These are phyloP conservation scores for Hippasteria phrygiana DNA, from an alignment of 53 echinoderm and acorn worm species.

Conservation along the genomic window DNA sequence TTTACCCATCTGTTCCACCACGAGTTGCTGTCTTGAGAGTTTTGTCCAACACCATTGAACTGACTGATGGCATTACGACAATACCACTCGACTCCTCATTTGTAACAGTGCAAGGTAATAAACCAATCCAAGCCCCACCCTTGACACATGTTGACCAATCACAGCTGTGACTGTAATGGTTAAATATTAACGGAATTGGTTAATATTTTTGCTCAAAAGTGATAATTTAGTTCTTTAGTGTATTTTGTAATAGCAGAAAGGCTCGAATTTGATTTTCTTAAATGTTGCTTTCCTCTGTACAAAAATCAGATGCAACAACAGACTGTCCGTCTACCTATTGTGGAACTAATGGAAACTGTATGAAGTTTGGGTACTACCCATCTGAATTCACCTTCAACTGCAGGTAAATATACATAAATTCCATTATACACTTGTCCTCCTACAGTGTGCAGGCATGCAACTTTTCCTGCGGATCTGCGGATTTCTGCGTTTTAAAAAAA, in stretches of 20 bases:
- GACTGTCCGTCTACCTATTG: constrained; percentile 30
- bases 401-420: background rate
- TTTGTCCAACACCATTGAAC: background rate
- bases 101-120: background rate
- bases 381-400: background rate
- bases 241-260: background rate
- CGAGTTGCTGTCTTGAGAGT: background rate
- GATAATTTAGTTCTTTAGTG: no score
- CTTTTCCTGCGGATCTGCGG: no score
- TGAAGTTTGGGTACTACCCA: background rate
- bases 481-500: no score
- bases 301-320: constrained; percentile 34
- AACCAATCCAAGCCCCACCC: no score
- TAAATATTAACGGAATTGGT: no score
- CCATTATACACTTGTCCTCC: background rate
- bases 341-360: constrained; percentile 40
- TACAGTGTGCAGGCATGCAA: no score
- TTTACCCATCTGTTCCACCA: background rate
- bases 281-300: background rate
- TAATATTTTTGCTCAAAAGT: no score
- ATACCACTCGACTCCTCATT: background rate
- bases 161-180: no score
- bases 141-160: no score
- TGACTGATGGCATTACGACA: background rate
- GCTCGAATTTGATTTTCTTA: background rate